phyloP scores from a whole-genome alignment of 2,113 vertebrate species.

The Cebidichthys violaceus region DNA sequence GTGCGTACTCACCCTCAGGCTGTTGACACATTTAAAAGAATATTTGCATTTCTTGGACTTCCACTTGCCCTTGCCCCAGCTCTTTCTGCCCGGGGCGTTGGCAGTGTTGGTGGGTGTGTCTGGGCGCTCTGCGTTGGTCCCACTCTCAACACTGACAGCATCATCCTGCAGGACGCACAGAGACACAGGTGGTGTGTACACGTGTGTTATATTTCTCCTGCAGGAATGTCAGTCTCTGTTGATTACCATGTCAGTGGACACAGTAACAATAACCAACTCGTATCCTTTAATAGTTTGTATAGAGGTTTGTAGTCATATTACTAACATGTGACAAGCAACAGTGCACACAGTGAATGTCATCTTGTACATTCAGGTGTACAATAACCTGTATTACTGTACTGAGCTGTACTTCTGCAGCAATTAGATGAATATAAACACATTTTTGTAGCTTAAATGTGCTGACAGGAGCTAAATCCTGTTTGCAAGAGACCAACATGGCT shows the following conservation, averaged over 20 bases:
- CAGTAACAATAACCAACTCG: neutral
- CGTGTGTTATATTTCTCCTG: neutral
- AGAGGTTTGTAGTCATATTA: neutral
- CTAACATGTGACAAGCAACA: neutral
- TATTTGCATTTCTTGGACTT: conserved; percentile 99
- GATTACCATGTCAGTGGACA: neutral
- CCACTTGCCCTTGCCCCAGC: conserved; percentile 99
- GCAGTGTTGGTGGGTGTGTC: conserved; percentile 99
- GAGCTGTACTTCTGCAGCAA: neutral
- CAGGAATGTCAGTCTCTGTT: neutral
- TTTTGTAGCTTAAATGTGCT: too few species aligned
- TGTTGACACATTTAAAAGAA: conserved; percentile 99
- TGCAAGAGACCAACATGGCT: neutral
- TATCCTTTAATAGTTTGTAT: neutral
- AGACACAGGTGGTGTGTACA: accelerated
- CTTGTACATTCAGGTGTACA: neutral
- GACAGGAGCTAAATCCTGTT: neutral
- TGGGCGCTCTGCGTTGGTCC: conserved; percentile 93
- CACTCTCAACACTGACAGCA: conserved; percentile 94
- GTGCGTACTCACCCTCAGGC: conserved; percentile 88
- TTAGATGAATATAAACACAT: neutral
- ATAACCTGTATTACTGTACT: neutral
- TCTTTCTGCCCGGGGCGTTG: conserved; percentile 96
- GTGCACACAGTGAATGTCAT: neutral
- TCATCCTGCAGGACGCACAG: conserved; percentile 87